Percentiles rank a stretch among this genome's conserved stretches.
Evolutionary conservation across 2,888 invertebrate species (phyloP).

Genomic region (Abrostola triplasia): DNA sequence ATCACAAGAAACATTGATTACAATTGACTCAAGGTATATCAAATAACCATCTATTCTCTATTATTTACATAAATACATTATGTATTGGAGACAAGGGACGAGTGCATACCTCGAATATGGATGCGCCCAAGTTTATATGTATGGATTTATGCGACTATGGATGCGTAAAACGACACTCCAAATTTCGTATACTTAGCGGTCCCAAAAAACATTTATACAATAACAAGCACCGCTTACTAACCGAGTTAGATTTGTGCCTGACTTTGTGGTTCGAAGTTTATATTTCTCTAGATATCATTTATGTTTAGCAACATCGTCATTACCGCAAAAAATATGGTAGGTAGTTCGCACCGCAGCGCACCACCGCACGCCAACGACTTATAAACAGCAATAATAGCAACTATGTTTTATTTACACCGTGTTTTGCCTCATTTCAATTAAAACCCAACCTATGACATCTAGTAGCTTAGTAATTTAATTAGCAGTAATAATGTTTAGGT

Average conservation of each 20-base stretch:
- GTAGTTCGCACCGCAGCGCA: slow-evolving; percentile 14
- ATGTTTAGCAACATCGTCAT: slow-evolving; percentile 47
- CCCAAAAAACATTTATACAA: slow-evolving; percentile 14
- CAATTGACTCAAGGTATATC: slow-evolving; percentile 81
- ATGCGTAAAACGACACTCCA: slow-evolving; percentile 15
- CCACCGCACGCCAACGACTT: slow-evolving; percentile 24
- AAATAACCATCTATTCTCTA: slow-evolving; percentile 61
- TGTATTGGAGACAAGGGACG: slow-evolving; percentile 67
- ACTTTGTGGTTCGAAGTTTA: slow-evolving; percentile 34
- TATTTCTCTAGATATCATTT: slow-evolving; percentile 40
- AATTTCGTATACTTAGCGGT: slow-evolving; percentile 20
- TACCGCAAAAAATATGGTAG: slow-evolving; percentile 42
- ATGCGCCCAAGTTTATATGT: slow-evolving; percentile 32
- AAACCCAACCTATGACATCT: too few relatives aligned
- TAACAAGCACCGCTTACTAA: slow-evolving; percentile 12
- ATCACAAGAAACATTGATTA: slow-evolving; percentile 62
- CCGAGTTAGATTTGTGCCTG: slow-evolving; percentile 16
- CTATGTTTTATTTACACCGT: slow-evolving; percentile 22
- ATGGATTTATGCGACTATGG: slow-evolving; percentile 45
- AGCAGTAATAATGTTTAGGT: too few relatives aligned
- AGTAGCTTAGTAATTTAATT: too few relatives aligned
- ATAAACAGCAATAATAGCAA: slow-evolving; percentile 29
- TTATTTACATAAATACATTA: slow-evolving; percentile 67
- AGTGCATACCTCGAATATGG: slow-evolving; percentile 62
- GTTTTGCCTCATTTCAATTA: slow-evolving; percentile 33